A percentile compares a stretch with the other conserved stretches of the same genome.
These are phyloP conservation scores for Acanthis flammea DNA, from an alignment of 2,797 vertebrate species.

Conservation along the genomic window DNA sequence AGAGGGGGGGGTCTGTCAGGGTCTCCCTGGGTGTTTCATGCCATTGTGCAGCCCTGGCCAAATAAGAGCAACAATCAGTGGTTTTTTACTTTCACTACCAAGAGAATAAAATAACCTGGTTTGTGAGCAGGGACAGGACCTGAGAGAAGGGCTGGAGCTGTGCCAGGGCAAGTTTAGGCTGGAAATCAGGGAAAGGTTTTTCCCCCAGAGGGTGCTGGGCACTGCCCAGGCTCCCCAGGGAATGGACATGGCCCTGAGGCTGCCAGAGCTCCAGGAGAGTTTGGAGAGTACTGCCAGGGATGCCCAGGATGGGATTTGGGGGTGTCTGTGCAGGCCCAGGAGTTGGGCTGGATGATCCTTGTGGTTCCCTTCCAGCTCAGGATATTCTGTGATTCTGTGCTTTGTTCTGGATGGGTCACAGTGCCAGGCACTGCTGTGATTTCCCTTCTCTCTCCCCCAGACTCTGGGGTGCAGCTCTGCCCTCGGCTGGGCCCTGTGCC, in stretches of 20 bases:
- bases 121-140: not conserved
- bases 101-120: not conserved
- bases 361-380: accelerated
- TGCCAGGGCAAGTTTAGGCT: accelerated
- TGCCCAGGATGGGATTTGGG: not conserved
- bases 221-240: not conserved
- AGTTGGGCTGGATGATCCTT: accelerated
- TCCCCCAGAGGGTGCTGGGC: not conserved
- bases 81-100: not conserved
- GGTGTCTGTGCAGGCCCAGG: not conserved
- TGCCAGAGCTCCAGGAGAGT: not conserved
- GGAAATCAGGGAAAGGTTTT: accelerated
- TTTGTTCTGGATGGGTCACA: not conserved
- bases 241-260: accelerated
- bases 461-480: not conserved
- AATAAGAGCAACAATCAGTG: not conserved
- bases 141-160: accelerated
- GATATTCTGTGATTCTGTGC: not conserved
- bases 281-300: accelerated
- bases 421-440: not conserved
- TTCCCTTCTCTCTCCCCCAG: not conserved
- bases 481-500: accelerated
- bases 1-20: not conserved
- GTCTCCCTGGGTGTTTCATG: not conserved
- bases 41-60: not conserved